Conservation (phyloP, 1,140 invertebrate genomes). For the Drosophila arizonae region DNA sequence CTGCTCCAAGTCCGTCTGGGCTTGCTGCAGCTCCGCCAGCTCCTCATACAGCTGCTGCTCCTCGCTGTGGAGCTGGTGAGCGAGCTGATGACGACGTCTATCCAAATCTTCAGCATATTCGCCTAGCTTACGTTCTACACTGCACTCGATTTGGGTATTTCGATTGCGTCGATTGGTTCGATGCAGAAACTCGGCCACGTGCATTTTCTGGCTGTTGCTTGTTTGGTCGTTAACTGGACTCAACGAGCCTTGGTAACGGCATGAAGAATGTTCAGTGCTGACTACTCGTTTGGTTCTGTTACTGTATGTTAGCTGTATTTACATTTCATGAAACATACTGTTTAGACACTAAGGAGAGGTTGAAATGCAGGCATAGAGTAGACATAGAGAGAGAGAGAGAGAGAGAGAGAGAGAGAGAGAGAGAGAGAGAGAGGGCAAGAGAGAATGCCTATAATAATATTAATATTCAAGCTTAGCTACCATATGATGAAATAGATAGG, state of each 20-base stretch:
- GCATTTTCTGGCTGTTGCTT: constrained; percentile 26
- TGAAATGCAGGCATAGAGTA: too few relatives aligned
- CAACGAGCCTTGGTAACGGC: constrained; percentile 7
- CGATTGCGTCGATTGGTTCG: constrained; percentile 58
- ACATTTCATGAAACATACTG: too few relatives aligned
- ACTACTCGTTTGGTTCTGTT: constrained; percentile 6
- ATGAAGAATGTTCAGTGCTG: background rate
- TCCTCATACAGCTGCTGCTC: constrained; percentile 39
- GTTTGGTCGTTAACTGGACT: constrained; percentile 18
- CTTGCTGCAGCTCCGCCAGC: constrained; percentile 33
- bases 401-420: too few relatives aligned
- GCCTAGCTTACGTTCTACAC: constrained; percentile 43
- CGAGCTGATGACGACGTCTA: constrained; percentile 42
- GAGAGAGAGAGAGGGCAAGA: too few relatives aligned
- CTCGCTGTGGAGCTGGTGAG: constrained; percentile 44
- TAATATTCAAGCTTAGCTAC: too few relatives aligned
- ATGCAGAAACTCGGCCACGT: constrained; percentile 50
- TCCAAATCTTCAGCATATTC: constrained; percentile 50
- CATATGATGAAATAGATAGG: too few relatives aligned
- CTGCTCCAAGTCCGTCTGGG: constrained; percentile 31
- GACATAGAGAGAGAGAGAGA: too few relatives aligned
- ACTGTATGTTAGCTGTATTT: background rate
- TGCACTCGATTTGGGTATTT: constrained; percentile 54
- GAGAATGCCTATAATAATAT: too few relatives aligned
- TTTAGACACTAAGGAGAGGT: too few relatives aligned